phyloP scores from a whole-genome alignment of 2,797 vertebrate species.

The Oryzias sinensis region DNA sequence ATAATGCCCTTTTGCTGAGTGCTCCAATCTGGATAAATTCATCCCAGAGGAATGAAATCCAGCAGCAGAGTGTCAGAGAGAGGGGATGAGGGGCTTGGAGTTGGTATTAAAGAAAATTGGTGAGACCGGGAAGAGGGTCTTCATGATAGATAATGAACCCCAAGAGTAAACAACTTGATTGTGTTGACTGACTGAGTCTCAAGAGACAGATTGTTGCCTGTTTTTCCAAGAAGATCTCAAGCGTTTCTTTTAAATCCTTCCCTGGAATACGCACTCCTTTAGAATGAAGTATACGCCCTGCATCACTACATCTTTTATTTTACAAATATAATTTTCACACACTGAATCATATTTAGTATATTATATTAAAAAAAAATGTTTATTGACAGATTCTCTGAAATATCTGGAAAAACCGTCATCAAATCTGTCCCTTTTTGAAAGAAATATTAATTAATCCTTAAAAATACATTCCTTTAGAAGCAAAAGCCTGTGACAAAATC shows the following conservation, averaged over 20 bases:
- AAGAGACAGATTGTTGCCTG: slow-evolving; percentile 60
- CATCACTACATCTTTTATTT: too few relatives aligned
- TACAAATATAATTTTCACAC: too few relatives aligned
- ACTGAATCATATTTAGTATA: too few relatives aligned
- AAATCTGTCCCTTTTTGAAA: neutral
- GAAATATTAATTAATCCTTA: slow-evolving; percentile 38
- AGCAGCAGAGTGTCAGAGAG: slow-evolving; percentile 53
- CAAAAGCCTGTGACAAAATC: slow-evolving; percentile 47
- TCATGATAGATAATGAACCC: slow-evolving; percentile 66
- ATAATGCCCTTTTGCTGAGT: slow-evolving; percentile 84
- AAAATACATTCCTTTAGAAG: slow-evolving; percentile 48
- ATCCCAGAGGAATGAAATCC: slow-evolving; percentile 75
- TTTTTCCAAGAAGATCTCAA: slow-evolving; percentile 67
- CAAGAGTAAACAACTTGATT: slow-evolving; percentile 74
- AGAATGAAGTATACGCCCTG: slow-evolving; percentile 32
- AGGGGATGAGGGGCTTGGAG: slow-evolving; percentile 53
- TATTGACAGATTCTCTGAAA: slow-evolving; percentile 2
- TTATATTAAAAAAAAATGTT: neutral
- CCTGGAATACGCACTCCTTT: slow-evolving; percentile 64
- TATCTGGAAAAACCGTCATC: neutral
- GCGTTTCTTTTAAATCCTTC: slow-evolving; percentile 54
- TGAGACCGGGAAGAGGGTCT: slow-evolving; percentile 52
- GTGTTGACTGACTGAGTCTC: slow-evolving; percentile 56
- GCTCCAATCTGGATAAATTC: slow-evolving; percentile 82
- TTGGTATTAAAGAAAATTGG: slow-evolving; percentile 64